Conservation (phyloP, 1,140 invertebrate species). For the Zaprionus camerounensis region DNA sequence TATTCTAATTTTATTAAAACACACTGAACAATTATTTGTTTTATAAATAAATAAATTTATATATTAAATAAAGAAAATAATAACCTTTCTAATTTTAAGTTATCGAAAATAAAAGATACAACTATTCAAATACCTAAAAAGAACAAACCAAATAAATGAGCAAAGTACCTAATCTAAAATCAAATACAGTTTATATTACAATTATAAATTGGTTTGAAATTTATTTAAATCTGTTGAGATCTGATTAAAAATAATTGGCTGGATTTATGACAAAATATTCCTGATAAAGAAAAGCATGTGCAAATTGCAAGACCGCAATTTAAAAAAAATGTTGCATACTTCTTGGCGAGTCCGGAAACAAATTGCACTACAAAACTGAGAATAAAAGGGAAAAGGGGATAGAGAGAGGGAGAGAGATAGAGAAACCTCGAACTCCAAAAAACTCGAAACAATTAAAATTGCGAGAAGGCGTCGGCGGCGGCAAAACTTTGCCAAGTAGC, state of each 20-base stretch:
- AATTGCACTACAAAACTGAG: slow-evolving; percentile 44
- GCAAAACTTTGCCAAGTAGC: slow-evolving; percentile 55
- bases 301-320: slow-evolving; percentile 6
- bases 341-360: slow-evolving; percentile 50
- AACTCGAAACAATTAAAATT: slow-evolving; percentile 75
- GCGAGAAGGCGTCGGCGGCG: slow-evolving; percentile 22
- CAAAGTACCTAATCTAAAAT: too few species aligned
- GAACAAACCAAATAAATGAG: neutral
- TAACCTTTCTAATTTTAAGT: too few species aligned
- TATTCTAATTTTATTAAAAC: too few species aligned
- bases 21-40: neutral
- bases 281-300: slow-evolving; percentile 2
- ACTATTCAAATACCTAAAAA: neutral
- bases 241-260: slow-evolving; percentile 17
- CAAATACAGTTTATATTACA: neutral
- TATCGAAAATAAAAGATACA: neutral
- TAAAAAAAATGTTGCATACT: slow-evolving; percentile 46
- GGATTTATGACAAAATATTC: slow-evolving; percentile 29
- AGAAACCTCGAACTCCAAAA: slow-evolving; percentile 21
- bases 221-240: neutral
- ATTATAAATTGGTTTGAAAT: neutral
- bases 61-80: neutral
- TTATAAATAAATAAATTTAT: neutral
- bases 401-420: neutral
- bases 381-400: neutral